Base-by-base conservation (phyloP, 1,140 invertebrate species). In the Drosophila baimaii region DNA sequence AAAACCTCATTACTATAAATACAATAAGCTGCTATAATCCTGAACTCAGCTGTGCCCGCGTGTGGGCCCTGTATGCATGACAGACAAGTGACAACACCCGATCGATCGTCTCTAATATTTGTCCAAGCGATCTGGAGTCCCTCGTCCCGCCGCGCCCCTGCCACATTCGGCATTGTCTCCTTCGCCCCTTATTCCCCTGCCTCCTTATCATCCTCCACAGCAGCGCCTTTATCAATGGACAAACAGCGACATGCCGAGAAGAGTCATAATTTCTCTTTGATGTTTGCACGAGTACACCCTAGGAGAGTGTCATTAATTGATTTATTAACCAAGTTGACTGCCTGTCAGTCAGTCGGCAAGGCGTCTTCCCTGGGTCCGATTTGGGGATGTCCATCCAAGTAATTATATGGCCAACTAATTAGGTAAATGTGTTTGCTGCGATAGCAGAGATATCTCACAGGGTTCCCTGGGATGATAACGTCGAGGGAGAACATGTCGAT, bases 231-330 rank as follows among this genome's bases (percentile, higher is more conserved):
- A 83, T 83, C 81, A 77, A 52, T 55, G 49, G 65, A 72, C 29
- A 52, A 33, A 52, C 65, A 79, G 35, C 29, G 25, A 74, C 74
- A 74, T 63, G 76, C 52, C 47, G 49, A 80, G 81, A 77, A 84
- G 47, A 77, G 43, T 79, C 66, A 83, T 83, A 63, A 71, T 88
- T 80, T 77, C 51, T 80, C 84, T 89, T 88, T 88, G 84, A 88
- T 83, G 84, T 88, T 83, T 74, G 79, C 79, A 83, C 61, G 68
- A 70, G 52, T 29, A 15, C 49, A 9, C 9, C 47, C 71, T 65
- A 35, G 51, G 13, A 54, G 59, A 46, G 56, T 76, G 84, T 61
- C 83, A 64, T 86, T 86, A 86, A 86, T 89, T 86, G 83, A 86
- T 86, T 86, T 88, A 88, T 86, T 74, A 68, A 72, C 41, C 73